Conservation (phyloP, 2,113 vertebrate genomes). For the Crotalus helleri region DNA sequence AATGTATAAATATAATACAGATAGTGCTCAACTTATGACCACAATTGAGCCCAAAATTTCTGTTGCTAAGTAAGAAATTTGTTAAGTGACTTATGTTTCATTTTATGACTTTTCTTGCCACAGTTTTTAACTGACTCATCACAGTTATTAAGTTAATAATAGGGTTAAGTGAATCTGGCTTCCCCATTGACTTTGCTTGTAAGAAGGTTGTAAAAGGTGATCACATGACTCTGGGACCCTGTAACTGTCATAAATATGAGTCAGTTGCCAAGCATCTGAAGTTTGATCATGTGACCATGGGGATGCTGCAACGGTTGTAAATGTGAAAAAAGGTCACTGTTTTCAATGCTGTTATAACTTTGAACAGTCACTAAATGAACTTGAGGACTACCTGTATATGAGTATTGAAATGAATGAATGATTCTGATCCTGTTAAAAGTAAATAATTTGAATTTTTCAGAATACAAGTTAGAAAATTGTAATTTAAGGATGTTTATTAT, state of each 20-base stretch:
- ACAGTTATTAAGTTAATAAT: background rate
- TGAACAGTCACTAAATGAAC: background rate
- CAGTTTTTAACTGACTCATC: background rate
- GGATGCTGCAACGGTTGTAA: background rate
- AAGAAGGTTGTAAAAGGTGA: background rate
- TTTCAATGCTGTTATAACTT: background rate
- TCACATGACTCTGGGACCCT: background rate
- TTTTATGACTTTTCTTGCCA: background rate
- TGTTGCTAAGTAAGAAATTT: background rate
- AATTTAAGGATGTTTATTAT: conserved; percentile 3
- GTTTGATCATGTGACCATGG: background rate
- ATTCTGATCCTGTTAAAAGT: background rate
- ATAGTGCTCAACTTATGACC: background rate
- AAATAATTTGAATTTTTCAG: conserved; percentile 5
- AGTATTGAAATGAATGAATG: conserved; percentile 16
- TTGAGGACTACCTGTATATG: background rate
- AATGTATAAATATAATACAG: background rate
- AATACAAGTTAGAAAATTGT: background rate
- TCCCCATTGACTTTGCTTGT: background rate
- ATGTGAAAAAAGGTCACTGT: background rate
- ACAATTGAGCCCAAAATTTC: background rate
- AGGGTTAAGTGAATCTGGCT: background rate
- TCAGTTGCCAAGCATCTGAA: background rate
- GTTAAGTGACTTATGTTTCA: background rate
- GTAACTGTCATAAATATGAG: background rate